Evolutionary conservation across 2,888 invertebrate genomes (phyloP).

Genomic region (Dyspetes luteomarginatus): DNA sequence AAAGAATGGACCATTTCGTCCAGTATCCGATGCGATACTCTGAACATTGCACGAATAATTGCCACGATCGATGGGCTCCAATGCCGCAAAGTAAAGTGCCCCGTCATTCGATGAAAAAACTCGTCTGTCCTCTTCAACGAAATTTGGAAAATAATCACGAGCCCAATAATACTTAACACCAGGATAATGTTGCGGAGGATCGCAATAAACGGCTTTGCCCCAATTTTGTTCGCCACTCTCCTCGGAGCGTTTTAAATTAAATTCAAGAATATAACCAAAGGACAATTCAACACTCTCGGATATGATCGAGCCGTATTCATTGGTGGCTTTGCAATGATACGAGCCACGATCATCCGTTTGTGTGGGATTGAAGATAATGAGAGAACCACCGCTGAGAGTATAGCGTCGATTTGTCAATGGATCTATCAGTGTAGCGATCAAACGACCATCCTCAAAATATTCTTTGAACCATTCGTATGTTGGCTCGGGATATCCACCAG

Average conservation of each 20-base stretch:
- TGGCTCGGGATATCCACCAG: conserved; percentile 95
- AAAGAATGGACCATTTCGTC: conserved; percentile 96
- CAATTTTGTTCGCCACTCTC: conserved; percentile 96
- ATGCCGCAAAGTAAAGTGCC: conserved; percentile 96
- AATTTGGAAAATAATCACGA: conserved; percentile 94
- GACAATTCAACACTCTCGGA: conserved; percentile 94
- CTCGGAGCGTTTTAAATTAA: conserved; percentile 93
- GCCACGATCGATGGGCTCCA: conserved; percentile 95
- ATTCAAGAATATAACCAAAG: conserved; percentile 95
- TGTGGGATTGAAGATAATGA: conserved; percentile 93
- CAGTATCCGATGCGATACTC: conserved; percentile 93
- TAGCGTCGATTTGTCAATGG: conserved; percentile 90
- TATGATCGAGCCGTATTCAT: conserved; percentile 93
- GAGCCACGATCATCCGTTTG: conserved; percentile 91
- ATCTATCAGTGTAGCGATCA: conserved; percentile 90
- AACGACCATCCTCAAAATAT: conserved; percentile 91
- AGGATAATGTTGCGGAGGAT: conserved; percentile 96
- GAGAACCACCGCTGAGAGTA: conserved; percentile 95
- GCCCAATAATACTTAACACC: conserved; percentile 96
- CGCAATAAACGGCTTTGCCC: conserved; percentile 96
- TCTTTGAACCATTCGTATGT: conserved; percentile 96
- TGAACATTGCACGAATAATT: conserved; percentile 97
- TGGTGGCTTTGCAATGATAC: conserved; percentile 96
- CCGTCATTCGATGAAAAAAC: conserved; percentile 98
- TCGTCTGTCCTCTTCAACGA: conserved; percentile 96